A percentile compares a stretch with the other conserved stretches of the same genome.
Evolutionary conservation across 2,888 invertebrate genomes (phyloP).

Genomic region (Hypomecis atomaria): DNA sequence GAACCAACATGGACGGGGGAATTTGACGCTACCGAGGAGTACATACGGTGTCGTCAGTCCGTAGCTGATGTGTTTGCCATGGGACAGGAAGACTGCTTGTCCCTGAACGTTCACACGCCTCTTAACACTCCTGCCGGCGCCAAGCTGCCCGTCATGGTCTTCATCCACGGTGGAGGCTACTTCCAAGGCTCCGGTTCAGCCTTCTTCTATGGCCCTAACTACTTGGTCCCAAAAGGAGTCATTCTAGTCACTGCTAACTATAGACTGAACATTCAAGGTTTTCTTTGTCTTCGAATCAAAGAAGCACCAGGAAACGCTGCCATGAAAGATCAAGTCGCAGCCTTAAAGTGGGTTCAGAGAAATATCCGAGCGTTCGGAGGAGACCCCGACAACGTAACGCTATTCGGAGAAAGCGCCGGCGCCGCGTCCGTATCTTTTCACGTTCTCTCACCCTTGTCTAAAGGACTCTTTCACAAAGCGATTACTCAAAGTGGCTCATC

Average conservation of each 20-base stretch:
- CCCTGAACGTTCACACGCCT: slow-evolving; percentile 68
- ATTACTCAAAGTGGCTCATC: slow-evolving; percentile 74
- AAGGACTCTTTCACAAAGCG: slow-evolving; percentile 71
- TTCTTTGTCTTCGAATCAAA: slow-evolving; percentile 64
- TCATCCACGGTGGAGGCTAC: slow-evolving; percentile 74
- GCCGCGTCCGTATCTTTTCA: slow-evolving; percentile 68
- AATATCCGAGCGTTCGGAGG: slow-evolving; percentile 70
- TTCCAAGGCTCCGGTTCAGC: slow-evolving; percentile 62
- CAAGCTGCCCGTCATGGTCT: slow-evolving; percentile 71
- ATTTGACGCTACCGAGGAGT: slow-evolving; percentile 66
- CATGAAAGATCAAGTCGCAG: slow-evolving; percentile 71
- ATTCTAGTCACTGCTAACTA: slow-evolving; percentile 72
- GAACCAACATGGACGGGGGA: slow-evolving; percentile 66
- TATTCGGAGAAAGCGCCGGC: slow-evolving; percentile 77
- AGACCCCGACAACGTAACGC: slow-evolving; percentile 65
- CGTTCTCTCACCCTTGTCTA: slow-evolving; percentile 68
- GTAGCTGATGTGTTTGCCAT: slow-evolving; percentile 41
- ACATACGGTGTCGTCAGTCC: slow-evolving; percentile 63
- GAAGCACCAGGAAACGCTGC: slow-evolving; percentile 74
- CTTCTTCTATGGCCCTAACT: slow-evolving; percentile 66
- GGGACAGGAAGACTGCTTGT: slow-evolving; percentile 65
- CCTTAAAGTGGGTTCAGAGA: slow-evolving; percentile 65
- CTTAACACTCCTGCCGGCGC: slow-evolving; percentile 41
- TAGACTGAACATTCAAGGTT: slow-evolving; percentile 71
- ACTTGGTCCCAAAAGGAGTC: slow-evolving; percentile 63